Base-by-base conservation (phyloP, 2,113 vertebrate genomes). In the Isurus oxyrinchus region DNA sequence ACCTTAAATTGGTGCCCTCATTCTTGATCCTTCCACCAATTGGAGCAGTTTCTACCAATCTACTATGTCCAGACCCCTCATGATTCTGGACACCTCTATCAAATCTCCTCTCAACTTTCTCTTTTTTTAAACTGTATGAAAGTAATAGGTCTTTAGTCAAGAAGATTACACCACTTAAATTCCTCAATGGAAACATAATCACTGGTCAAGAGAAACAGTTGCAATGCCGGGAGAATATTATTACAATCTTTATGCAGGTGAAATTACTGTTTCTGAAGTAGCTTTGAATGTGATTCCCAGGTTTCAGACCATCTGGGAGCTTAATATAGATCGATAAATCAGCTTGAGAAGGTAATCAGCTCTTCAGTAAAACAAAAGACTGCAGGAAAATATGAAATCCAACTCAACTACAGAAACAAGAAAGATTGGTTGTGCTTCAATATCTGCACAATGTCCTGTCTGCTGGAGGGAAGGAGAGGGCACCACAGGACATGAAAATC, bases 141-240 rank as follows among this genome's bases (percentile, higher is more conserved):
- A 95, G 44, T 7, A 69, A 69, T 10, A 96, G 31, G 35, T 31
- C 94, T 0, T 96, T n/a, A 69, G 94, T 69, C 53, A 96, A 49
- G 95, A 96, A n/a, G 66, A 44, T 57, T 96, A 31, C 61, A 69
- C 35, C n/a, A 72, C 4, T 16, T 31, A 72, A 31, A 13, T 96
- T 57, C 31, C 63, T 96, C 95, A 96, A n/a, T 61, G 63, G n/a
- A 57, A 69, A 63, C 14, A 57, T 95, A n/a, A 69, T 79, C 94
- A 6, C 59, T 95, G 2, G 66, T 3, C 14, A 1, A 95, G 10
- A 76, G 31, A 35, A 96, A 69, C 59, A 49, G 13, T 7, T 69
- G 66, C 95, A 96, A 96, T 96, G 25, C 14, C 69, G 63, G 35
- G 40, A 79, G 31, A 96, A 96, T 81, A 72, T 4, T 57, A 72